Evolutionary conservation across 37 sponge, comb jelly and placozoan species (phyloP).

Genomic region (Cliona cf. orientalis): DNA sequence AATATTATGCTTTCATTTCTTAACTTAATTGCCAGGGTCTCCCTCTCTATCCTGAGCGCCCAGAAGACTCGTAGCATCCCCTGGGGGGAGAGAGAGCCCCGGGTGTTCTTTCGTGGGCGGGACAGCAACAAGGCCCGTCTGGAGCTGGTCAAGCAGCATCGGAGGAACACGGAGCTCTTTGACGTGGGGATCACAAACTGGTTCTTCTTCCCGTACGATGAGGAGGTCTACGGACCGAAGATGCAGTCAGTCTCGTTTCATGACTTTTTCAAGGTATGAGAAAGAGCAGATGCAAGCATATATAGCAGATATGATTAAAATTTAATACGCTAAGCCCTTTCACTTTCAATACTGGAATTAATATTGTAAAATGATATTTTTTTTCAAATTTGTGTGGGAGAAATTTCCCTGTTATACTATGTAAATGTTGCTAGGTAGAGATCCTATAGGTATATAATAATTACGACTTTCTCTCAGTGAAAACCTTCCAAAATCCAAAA

Average conservation of each 20-base stretch:
- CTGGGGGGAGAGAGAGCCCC: conserved; percentile 85
- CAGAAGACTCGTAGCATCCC: conserved; percentile 66
- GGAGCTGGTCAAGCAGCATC: conserved; percentile 83
- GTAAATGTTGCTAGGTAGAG: not conserved
- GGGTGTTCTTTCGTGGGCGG: conserved; percentile 94
- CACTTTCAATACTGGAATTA: too few species aligned
- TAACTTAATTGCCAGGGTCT: conserved; percentile 54
- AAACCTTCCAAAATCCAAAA: too few species aligned
- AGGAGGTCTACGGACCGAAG: conserved; percentile 82
- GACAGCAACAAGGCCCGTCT: conserved; percentile 95
- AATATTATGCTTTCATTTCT: not conserved
- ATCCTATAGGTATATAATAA: not conserved
- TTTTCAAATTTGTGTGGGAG: too few species aligned
- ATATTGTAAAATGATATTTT: too few species aligned
- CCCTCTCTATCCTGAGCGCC: conserved; percentile 70
- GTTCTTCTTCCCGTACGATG: conserved; percentile 83
- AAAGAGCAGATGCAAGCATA: too few species aligned
- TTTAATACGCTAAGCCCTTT: too few species aligned
- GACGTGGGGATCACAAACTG: conserved; percentile 85
- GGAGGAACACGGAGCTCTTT: conserved; percentile 80
- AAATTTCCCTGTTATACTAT: not conserved
- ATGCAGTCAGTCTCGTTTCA: conserved; percentile 64
- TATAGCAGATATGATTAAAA: too few species aligned
- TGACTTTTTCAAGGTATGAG: conserved; percentile 90
- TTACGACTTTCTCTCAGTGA: not conserved